Evolutionary conservation across 2,888 invertebrate species (phyloP).

Genomic region (Acronicta aceris): DNA sequence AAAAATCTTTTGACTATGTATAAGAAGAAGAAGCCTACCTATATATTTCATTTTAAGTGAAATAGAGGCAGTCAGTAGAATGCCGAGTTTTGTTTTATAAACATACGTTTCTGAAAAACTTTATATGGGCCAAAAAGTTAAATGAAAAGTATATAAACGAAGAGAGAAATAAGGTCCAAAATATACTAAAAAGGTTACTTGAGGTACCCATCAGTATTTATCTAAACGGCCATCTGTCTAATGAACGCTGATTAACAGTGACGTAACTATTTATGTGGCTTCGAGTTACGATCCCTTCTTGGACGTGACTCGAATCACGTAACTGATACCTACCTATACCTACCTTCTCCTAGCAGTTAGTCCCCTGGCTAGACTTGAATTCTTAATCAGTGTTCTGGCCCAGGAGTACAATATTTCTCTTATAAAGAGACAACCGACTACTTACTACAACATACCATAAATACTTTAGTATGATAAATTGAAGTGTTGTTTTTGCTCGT

Average conservation of each 20-base stretch:
- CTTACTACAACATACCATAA: too few relatives aligned
- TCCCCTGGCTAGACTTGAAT: conserved; percentile 20
- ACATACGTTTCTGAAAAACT: too few relatives aligned
- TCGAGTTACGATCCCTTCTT: conserved; percentile 22
- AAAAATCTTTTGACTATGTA: too few relatives aligned
- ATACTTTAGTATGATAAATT: neutral
- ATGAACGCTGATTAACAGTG: conserved; percentile 44
- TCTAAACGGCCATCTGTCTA: conserved; percentile 18
- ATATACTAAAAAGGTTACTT: neutral
- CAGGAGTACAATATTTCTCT: neutral
- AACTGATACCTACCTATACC: conserved; percentile 17
- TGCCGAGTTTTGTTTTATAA: too few relatives aligned
- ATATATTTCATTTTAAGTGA: too few relatives aligned
- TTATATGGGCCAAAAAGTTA: too few relatives aligned
- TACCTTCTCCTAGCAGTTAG: neutral
- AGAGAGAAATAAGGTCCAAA: neutral
- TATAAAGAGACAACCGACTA: neutral
- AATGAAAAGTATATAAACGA: too few relatives aligned
- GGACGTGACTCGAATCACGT: conserved; percentile 47
- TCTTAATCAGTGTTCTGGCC: neutral
- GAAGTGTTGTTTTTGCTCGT: neutral
- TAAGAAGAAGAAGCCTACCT: too few relatives aligned
- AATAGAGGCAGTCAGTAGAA: too few relatives aligned
- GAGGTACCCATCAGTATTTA: conserved; percentile 8
- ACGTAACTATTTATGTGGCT: conserved; percentile 23